Conservation (phyloP, 2,888 invertebrate genomes). For the Emmelina monodactyla region DNA sequence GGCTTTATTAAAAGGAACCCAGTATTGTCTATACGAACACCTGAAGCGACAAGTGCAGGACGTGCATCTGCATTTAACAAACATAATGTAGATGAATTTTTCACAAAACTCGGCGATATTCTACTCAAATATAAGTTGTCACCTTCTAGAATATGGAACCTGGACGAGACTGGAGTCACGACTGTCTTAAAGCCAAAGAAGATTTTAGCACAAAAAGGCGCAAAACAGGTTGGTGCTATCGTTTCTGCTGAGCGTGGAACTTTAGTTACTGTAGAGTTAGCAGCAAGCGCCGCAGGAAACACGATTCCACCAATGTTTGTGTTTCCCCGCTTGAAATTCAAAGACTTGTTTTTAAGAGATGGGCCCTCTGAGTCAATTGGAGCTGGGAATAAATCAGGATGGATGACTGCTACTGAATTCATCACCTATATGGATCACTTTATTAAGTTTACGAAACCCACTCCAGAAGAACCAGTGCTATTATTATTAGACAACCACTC, state of each 20-base stretch:
- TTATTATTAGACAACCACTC: slow-evolving; percentile 12
- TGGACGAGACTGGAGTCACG: slow-evolving; percentile 21
- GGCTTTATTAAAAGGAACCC: slow-evolving; percentile 12
- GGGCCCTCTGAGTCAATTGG: slow-evolving; percentile 20
- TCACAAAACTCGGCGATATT: slow-evolving; percentile 11
- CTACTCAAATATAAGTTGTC: slow-evolving; percentile 12
- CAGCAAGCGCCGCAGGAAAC: slow-evolving; percentile 15
- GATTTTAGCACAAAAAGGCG: slow-evolving; percentile 16
- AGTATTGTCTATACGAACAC: slow-evolving; percentile 7
- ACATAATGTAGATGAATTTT: slow-evolving; percentile 13
- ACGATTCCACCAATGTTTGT: slow-evolving; percentile 17
- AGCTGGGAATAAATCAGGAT: slow-evolving; percentile 18
- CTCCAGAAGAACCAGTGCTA: slow-evolving; percentile 3
- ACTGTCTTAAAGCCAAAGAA: slow-evolving; percentile 20
- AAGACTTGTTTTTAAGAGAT: slow-evolving; percentile 15
- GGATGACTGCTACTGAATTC: slow-evolving; percentile 11
- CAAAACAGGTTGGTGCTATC: slow-evolving; percentile 17
- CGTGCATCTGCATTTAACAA: slow-evolving; percentile 10
- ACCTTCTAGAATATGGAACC: slow-evolving; percentile 19
- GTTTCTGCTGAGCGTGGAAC: slow-evolving; percentile 17
- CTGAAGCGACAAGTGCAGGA: slow-evolving; percentile 11
- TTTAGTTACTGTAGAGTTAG: slow-evolving; percentile 15
- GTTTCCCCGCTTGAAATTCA: slow-evolving; percentile 20
- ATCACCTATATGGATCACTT: slow-evolving; percentile 8
- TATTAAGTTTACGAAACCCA: slow-evolving; percentile 9